Conservation (phyloP, 2,888 invertebrate species). For the Clostera curtula region DNA sequence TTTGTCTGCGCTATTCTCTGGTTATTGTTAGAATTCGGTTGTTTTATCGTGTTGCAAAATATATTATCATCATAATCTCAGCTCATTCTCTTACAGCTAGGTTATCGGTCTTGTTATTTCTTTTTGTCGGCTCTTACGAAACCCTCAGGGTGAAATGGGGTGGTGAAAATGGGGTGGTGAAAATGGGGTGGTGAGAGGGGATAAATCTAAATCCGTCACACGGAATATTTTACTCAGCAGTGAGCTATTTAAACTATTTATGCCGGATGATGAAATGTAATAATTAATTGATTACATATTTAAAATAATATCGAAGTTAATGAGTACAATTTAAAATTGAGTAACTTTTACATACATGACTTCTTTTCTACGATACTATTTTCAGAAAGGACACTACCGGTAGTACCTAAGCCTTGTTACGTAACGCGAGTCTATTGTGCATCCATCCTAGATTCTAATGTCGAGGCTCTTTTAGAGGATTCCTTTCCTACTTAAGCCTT, state of each 20-base stretch:
- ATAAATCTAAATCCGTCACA: too few relatives aligned
- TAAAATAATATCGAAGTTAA: not conserved
- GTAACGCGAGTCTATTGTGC: slow-evolving; percentile 8
- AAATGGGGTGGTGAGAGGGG: too few relatives aligned
- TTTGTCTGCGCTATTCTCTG: slow-evolving; percentile 15
- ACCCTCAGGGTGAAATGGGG: too few relatives aligned
- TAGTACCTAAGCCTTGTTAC: slow-evolving; percentile 4
- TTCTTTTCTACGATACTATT: not conserved
- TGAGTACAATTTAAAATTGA: not conserved
- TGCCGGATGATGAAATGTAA: too few relatives aligned
- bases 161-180: too few relatives aligned
- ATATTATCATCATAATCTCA: not conserved
- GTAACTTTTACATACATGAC: not conserved
- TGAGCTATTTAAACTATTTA: too few relatives aligned
- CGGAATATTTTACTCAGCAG: too few relatives aligned
- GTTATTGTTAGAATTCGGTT: not conserved
- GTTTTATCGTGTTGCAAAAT: not conserved
- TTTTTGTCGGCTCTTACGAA: too few relatives aligned
- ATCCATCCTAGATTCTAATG: slow-evolving; percentile 26
- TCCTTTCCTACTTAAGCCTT: slow-evolving; percentile 33
- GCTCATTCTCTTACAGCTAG: too few relatives aligned
- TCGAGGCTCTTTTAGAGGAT: slow-evolving; percentile 28
- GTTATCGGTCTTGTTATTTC: too few relatives aligned
- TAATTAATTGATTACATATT: too few relatives aligned
- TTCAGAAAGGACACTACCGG: not conserved